A percentile compares a stretch with the other conserved stretches of the same genome.
These are phyloP conservation scores for Episyrphus balteatus DNA, from an alignment of 1,140 invertebrate species.

Conservation along the genomic window DNA sequence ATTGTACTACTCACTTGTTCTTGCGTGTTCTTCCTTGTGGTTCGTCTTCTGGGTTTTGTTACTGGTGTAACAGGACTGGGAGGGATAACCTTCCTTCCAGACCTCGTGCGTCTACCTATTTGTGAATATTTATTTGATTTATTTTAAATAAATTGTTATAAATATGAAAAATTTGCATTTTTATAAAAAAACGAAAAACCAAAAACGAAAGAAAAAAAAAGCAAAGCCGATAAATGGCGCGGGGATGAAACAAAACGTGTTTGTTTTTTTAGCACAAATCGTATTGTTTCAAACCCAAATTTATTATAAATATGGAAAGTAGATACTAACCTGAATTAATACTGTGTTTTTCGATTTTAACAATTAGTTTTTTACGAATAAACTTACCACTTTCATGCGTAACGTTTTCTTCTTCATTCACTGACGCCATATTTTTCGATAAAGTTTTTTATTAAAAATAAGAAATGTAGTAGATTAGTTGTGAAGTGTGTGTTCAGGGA, in stretches of 20 bases:
- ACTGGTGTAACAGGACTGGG: conserved; percentile 3
- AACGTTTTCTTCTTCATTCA: conserved; percentile 24
- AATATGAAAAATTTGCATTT: neutral
- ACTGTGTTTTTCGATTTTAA: too few species aligned
- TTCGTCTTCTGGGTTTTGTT: conserved; percentile 15
- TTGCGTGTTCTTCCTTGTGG: conserved; percentile 16
- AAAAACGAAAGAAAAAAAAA: too few species aligned
- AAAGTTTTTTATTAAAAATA: too few species aligned
- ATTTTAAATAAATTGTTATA: neutral
- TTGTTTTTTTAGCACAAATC: neutral
- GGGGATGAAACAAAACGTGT: neutral
- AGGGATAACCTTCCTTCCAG: conserved; percentile 18
- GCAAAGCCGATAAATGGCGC: too few species aligned
- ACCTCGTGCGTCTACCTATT: conserved; percentile 27
- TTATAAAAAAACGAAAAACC: too few species aligned
- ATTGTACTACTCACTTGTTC: conserved; percentile 21
- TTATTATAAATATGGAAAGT: conserved; percentile 1
- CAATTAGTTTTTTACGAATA: too few species aligned
- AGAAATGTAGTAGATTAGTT: too few species aligned
- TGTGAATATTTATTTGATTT: neutral
- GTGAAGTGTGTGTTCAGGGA: too few species aligned
- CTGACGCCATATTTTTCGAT: conserved; percentile 28
- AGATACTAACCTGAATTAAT: conserved; percentile 20
- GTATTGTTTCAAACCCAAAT: neutral
- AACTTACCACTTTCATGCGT: conserved; percentile 11